These are phyloP conservation scores for Octomys mimax DNA, from an alignment of 2,797 vertebrate genomes.

Conservation along the genomic window DNA sequence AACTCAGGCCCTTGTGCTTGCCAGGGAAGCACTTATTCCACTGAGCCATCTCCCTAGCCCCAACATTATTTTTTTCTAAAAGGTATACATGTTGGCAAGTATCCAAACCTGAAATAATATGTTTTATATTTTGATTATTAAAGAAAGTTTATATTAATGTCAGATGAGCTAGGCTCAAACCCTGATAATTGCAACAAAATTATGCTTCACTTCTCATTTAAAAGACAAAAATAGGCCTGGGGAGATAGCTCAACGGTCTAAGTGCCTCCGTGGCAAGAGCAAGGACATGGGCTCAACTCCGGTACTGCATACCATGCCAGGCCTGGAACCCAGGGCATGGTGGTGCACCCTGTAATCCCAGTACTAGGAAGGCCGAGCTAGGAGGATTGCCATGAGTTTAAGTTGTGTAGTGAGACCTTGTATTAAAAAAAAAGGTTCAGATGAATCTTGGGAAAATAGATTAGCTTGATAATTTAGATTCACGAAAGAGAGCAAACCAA, in stretches of 20 bases:
- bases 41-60: too few relatives aligned
- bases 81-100: too few relatives aligned
- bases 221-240: constrained; percentile 16
- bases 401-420: too few relatives aligned
- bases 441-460: not conserved
- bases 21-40: too few relatives aligned
- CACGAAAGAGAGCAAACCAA: not conserved
- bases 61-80: too few relatives aligned
- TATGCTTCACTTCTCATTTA: constrained; percentile 17
- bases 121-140: not conserved
- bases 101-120: constrained; percentile 7
- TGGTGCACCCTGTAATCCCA: too few relatives aligned
- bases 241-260: too few relatives aligned
- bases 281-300: too few relatives aligned
- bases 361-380: not conserved
- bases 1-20: too few relatives aligned
- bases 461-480: not conserved
- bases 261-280: too few relatives aligned
- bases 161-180: constrained; percentile 2
- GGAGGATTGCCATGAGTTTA: not conserved
- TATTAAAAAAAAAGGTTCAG: not conserved
- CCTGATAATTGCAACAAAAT: not conserved
- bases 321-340: too few relatives aligned
- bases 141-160: constrained; percentile 1
- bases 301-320: too few relatives aligned